Base-by-base conservation (phyloP, 2,888 invertebrate genomes). In the Xylophagus ater region DNA sequence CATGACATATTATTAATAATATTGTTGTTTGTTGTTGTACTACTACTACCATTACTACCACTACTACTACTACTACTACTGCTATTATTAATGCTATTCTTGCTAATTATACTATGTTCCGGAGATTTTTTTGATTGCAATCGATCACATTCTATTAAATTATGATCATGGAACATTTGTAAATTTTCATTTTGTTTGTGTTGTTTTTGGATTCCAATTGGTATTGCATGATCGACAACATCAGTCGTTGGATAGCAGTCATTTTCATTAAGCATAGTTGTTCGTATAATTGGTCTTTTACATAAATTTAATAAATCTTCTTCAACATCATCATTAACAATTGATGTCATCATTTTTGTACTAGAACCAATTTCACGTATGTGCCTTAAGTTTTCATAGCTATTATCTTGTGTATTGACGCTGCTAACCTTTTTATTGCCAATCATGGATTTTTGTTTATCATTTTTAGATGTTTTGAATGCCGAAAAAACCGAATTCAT, bases 401-500 rank as follows among this genome's bases (percentile, higher is more conserved):
- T 61, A 47, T 61, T 62, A 24, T 61, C 62, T 45, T 61, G 60
- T 21, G 53, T 52, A 37, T 47, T 54, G n/a, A n/a, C n/a, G n/a
- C n/a, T n/a, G 37, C 53, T 52, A 33, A 42, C 46, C 37, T 47
- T 47, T 32, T 47, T 47, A 17, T 37, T 46, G 18, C 31, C 45
- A 40, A 42, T 44, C 37, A 45, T 42, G 14, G 46, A 43, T 35
- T 52, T 51, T 31, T 50, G 49, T 44, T 52, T 51, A 25, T 49
- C 50, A 34, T 47, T 48, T 52, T 63, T 65, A 49, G 59, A 62
- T 29, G 56, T 48, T 47, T 65, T 65, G 54, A 65, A 65, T 52
- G 65, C 64, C 47, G 63, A 65, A 49, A 65, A 64, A 47, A 65
- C 65, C 42, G 65, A 64, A 55, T 65, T 65, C 65, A 65, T 65